A percentile compares a stretch with the other conserved stretches of the same genome.
Evolutionary conservation across 2,113 vertebrate genomes (phyloP).

Genomic region (Eurypyga helias): DNA sequence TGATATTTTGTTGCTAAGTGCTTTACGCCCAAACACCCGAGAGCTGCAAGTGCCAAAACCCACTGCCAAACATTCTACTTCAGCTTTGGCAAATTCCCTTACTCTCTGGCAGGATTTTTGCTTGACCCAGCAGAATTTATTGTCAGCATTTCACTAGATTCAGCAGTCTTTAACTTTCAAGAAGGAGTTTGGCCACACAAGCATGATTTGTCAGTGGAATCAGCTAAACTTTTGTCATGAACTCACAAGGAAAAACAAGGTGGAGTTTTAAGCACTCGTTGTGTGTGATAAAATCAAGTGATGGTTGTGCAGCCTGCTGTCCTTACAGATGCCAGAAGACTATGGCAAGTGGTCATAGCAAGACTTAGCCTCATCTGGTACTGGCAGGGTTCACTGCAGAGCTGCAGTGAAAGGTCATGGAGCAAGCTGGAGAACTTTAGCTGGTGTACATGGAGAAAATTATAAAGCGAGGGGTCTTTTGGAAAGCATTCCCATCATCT

Average conservation of each 20-base stretch:
- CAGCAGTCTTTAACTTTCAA: conserved; percentile 17
- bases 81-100: background rate
- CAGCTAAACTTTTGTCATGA: background rate
- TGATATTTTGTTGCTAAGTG: conserved; percentile 11
- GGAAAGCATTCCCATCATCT: rapidly evolving
- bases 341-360: background rate
- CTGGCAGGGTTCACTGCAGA: background rate
- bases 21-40: conserved; percentile 12
- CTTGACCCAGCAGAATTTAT: background rate
- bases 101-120: background rate
- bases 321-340: background rate
- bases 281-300: background rate
- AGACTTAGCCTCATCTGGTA: background rate
- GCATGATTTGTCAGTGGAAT: background rate
- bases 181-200: background rate
- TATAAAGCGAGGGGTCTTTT: background rate
- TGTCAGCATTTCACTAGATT: conserved; percentile 24
- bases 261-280: rapidly evolving
- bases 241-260: background rate
- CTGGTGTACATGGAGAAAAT: background rate
- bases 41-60: conserved; percentile 4
- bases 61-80: background rate
- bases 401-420: background rate
- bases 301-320: background rate
- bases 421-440: background rate